A percentile compares a stretch with the other conserved stretches of the same genome.
These are phyloP conservation scores for Eulimnadia texana DNA, from an alignment of 1,140 invertebrate genomes.

Conservation along the genomic window DNA sequence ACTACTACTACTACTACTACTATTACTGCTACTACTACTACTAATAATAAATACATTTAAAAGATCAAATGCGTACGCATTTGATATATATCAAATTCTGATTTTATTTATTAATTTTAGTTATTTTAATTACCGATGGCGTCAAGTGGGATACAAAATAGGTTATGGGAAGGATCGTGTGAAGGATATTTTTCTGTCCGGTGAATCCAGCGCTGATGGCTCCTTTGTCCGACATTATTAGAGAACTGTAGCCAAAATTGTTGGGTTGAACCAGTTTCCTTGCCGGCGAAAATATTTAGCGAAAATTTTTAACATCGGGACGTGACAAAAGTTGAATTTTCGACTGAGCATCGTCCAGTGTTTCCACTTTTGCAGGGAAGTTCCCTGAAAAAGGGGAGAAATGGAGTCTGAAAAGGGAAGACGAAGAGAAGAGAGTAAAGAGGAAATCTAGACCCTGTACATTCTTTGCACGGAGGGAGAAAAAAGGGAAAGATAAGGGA, in stretches of 20 bases:
- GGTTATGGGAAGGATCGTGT: not conserved
- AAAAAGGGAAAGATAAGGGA: too few species aligned
- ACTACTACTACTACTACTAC: too few species aligned
- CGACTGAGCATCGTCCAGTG: too few species aligned
- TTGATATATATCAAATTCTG: not conserved
- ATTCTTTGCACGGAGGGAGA: too few species aligned
- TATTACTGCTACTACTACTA: too few species aligned
- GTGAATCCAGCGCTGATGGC: not conserved
- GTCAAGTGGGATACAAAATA: conserved; percentile 1
- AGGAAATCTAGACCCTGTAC: too few species aligned
- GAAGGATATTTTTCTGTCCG: not conserved
- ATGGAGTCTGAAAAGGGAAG: too few species aligned
- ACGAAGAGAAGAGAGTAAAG: too few species aligned
- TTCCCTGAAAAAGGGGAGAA: too few species aligned
- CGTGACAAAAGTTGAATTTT: not conserved
- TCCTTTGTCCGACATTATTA: not conserved
- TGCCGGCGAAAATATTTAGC: not conserved
- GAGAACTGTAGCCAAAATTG: not conserved
- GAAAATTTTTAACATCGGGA: not conserved
- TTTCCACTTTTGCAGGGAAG: too few species aligned
- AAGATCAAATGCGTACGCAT: too few species aligned
- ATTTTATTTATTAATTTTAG: not conserved
- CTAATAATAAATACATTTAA: too few species aligned
- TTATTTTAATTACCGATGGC: not conserved
- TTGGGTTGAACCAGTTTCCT: not conserved